A percentile compares a stretch with the other conserved stretches of the same genome.
These are phyloP conservation scores for Apis florea DNA, from an alignment of 1,140 invertebrate species.

Conservation along the genomic window DNA sequence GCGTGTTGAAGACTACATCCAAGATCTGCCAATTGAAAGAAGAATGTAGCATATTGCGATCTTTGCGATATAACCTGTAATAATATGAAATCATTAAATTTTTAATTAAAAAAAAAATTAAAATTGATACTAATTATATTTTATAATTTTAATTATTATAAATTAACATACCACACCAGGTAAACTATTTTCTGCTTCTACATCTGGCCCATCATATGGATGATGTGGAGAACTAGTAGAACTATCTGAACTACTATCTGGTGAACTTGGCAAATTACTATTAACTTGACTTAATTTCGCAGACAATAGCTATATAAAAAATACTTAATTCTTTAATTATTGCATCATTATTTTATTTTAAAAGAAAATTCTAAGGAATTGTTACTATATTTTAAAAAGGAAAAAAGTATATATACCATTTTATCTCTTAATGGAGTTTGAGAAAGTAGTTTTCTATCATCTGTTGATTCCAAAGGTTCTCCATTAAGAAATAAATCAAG, in stretches of 20 bases:
- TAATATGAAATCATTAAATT: constrained; percentile 33
- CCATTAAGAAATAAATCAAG: constrained; percentile 95
- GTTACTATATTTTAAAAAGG: not conserved
- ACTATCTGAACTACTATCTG: constrained; percentile 92
- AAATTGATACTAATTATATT: not conserved
- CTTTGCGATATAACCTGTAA: constrained; percentile 89
- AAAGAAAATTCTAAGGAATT: not conserved
- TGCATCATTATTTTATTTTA: not conserved
- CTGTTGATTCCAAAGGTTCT: constrained; percentile 91
- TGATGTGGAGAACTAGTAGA: constrained; percentile 93
- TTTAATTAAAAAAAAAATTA: not conserved
- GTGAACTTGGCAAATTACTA: constrained; percentile 91
- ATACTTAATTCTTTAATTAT: not conserved
- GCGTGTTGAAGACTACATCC: constrained; percentile 91
- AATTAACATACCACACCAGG: constrained; percentile 91
- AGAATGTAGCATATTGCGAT: constrained; percentile 91
- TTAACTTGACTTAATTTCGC: constrained; percentile 92
- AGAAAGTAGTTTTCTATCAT: constrained; percentile 93
- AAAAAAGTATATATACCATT: constrained; percentile 83
- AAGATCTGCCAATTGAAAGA: constrained; percentile 94
- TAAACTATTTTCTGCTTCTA: constrained; percentile 92
- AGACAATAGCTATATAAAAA: constrained; percentile 85
- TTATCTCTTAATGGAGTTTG: constrained; percentile 95
- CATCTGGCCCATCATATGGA: constrained; percentile 87
- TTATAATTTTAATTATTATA: not conserved